A percentile compares a stretch with the other conserved stretches of the same genome.
Evolutionary conservation across 1,140 invertebrate species (phyloP).

Genomic region (Drosophila ficusphila): DNA sequence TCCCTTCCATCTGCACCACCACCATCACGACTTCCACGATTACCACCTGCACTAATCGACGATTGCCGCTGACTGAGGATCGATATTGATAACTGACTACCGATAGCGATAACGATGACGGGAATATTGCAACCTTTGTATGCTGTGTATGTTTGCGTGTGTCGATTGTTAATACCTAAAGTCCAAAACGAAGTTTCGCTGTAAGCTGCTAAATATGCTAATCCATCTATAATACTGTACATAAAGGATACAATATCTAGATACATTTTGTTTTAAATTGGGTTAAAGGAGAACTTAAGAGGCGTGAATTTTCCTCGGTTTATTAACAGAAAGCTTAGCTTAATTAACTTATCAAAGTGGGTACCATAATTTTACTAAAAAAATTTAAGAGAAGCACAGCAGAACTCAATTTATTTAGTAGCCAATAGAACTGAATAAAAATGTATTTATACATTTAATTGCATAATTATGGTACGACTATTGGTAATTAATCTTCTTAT

Average conservation of each 20-base stretch:
- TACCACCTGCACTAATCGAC: slow-evolving; percentile 59
- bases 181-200: slow-evolving; percentile 26
- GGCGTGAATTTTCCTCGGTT: no score
- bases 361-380: background rate
- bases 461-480: background rate
- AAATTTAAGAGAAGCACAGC: no score
- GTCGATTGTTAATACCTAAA: slow-evolving; percentile 16
- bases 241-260: slow-evolving; percentile 45
- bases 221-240: slow-evolving; percentile 30
- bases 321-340: no score
- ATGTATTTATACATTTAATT: background rate
- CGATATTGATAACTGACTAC: slow-evolving; percentile 21
- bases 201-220: slow-evolving; percentile 43
- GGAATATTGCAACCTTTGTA: slow-evolving; percentile 12
- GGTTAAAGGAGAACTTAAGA: no score
- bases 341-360: no score
- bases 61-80: slow-evolving; percentile 22
- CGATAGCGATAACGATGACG: slow-evolving; percentile 23
- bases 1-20: slow-evolving; percentile 73
- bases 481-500: background rate
- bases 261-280: background rate
- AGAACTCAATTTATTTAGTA: no score
- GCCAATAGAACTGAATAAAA: no score
- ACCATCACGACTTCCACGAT: slow-evolving; percentile 74
- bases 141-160: slow-evolving; percentile 50